Evolutionary conservation across 2,888 invertebrate species (phyloP).

Genomic region (Ceratothoa steindachneri): DNA sequence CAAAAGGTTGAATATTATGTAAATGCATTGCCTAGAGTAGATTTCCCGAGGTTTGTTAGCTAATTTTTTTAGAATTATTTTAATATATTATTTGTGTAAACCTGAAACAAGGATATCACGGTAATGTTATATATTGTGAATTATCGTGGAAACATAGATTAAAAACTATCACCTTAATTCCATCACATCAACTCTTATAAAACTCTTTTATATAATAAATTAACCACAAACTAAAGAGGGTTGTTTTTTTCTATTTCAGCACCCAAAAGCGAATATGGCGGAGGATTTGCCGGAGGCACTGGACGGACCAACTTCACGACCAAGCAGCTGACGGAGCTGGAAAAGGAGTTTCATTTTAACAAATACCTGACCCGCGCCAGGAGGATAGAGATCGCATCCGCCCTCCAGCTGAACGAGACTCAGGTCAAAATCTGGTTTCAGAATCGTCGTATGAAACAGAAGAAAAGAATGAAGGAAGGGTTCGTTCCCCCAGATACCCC

Average conservation of each 20-base stretch:
- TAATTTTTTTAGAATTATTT: no score
- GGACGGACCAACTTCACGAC: slow-evolving; percentile 98
- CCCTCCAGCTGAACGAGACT: slow-evolving; percentile 92
- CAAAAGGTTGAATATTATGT: no score
- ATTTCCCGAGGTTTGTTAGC: no score
- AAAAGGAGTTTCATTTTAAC: slow-evolving; percentile 99
- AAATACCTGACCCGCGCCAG: slow-evolving; percentile 95
- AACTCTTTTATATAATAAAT: no score
- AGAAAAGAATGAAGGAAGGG: slow-evolving; percentile 93
- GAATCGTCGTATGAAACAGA: slow-evolving; percentile 96
- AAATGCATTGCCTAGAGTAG: no score
- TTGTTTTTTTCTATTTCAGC: slow-evolving; percentile 48
- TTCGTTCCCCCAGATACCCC: slow-evolving; percentile 64
- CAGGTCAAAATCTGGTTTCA: slow-evolving; percentile 99
- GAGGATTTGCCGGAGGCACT: slow-evolving; percentile 59
- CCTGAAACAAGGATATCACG: no score
- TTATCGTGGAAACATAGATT: no score
- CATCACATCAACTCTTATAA: no score
- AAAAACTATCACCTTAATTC: no score
- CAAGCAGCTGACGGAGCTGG: slow-evolving; percentile 96
- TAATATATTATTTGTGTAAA: no score
- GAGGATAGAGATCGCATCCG: slow-evolving; percentile 95
- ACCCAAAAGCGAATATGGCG: slow-evolving; percentile 50
- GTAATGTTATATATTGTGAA: no score
- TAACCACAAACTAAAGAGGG: no score